A percentile compares a stretch with the other conserved stretches of the same genome.
Conservation (phyloP, 2,888 invertebrate genomes). For the Spilosoma lubricipeda region DNA sequence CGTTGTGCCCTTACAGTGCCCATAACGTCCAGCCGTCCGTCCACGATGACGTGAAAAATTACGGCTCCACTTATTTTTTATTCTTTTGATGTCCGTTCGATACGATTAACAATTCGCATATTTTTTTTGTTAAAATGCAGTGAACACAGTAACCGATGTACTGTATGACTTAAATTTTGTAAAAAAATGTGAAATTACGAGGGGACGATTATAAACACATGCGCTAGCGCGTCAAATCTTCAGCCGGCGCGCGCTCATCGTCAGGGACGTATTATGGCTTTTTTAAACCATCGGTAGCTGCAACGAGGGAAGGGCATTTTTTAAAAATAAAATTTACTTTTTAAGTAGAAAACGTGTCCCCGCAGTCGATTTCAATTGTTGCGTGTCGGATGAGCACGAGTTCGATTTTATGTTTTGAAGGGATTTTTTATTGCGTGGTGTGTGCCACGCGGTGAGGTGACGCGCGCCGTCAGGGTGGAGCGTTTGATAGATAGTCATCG, state of each 20-base stretch:
- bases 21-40: conserved; percentile 83
- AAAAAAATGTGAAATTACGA: conserved; percentile 79
- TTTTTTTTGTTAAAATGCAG: conserved; percentile 61
- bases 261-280: conserved; percentile 80
- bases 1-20: conserved; percentile 79
- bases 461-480: conserved; percentile 43
- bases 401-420: conserved; percentile 80
- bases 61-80: conserved; percentile 68
- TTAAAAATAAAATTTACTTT: conserved; percentile 84
- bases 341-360: conserved; percentile 82
- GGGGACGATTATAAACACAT: conserved; percentile 85
- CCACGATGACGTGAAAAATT: conserved; percentile 76
- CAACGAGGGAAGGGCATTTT: conserved; percentile 77
- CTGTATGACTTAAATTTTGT: conserved; percentile 75
- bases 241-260: conserved; percentile 82
- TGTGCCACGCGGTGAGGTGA: conserved; percentile 65
- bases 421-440: conserved; percentile 83
- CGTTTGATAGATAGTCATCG: conserved; percentile 62
- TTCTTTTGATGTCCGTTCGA: conserved; percentile 74
- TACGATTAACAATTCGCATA: conserved; percentile 77
- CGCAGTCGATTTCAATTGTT: conserved; percentile 83
- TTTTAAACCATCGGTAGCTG: conserved; percentile 77
- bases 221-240: conserved; percentile 86
- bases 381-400: conserved; percentile 86
- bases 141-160: conserved; percentile 77